These are phyloP conservation scores for Halichoeres trimaculatus DNA, from an alignment of 2,113 vertebrate species.

Conservation along the genomic window DNA sequence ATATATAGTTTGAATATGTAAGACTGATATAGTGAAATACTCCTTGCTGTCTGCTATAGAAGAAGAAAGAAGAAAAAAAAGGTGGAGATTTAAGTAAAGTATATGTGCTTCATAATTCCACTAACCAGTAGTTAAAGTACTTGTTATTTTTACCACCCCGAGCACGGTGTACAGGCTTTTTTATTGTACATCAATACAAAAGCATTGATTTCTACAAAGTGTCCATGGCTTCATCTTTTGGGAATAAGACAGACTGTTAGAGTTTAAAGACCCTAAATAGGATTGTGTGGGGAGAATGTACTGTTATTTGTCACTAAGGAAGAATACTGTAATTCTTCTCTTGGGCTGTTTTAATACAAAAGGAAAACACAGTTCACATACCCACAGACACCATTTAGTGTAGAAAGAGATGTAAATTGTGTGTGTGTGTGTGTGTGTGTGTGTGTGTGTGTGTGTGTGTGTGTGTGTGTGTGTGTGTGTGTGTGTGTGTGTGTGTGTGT, in stretches of 20 bases:
- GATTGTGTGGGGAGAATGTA: not conserved
- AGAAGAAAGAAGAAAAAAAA: no score
- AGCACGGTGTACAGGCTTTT: not conserved
- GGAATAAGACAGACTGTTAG: not conserved
- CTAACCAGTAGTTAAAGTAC: not conserved
- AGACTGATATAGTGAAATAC: no score
- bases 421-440: slow-evolving; percentile 7
- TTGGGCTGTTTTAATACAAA: not conserved
- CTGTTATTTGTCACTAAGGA: not conserved
- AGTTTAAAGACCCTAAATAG: not conserved
- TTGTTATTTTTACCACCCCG: no score
- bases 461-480: slow-evolving; percentile 9
- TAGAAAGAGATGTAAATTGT: slow-evolving; percentile 14
- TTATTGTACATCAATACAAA: not conserved
- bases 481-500: not conserved
- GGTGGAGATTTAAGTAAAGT: no score
- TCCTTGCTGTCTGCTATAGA: not conserved
- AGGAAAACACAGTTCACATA: not conserved
- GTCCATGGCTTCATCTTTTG: not conserved
- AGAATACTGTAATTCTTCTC: not conserved
- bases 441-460: no score
- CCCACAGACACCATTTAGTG: slow-evolving; percentile 14
- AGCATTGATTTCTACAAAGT: not conserved
- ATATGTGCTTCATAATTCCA: not conserved
- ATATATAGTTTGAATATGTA: no score